Percentiles rank a stretch among this genome's conserved stretches.
phyloP scores from a whole-genome alignment of 2,797 vertebrate genomes.

The Hydrophis major region DNA sequence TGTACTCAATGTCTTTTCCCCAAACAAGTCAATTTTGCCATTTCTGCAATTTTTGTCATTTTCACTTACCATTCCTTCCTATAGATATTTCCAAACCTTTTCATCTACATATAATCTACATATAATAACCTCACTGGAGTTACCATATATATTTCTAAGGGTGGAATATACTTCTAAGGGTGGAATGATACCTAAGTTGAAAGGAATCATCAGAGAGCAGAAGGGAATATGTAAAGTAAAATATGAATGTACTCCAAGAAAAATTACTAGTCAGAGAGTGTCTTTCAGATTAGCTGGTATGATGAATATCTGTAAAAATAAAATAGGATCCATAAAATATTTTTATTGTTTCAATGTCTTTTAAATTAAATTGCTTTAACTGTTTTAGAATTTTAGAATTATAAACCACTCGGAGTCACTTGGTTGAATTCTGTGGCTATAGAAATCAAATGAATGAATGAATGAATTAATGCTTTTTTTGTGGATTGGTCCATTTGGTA shows the following conservation, averaged over 20 bases:
- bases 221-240: neutral
- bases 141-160: neutral
- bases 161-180: neutral
- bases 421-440: neutral
- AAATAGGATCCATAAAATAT: neutral
- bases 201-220: neutral
- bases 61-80: neutral
- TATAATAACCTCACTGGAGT: neutral
- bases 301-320: neutral
- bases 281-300: neutral
- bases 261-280: accelerated
- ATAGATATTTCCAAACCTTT: neutral
- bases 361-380: neutral
- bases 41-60: neutral
- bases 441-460: neutral
- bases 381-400: neutral
- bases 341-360: neutral
- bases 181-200: neutral
- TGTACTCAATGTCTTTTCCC: neutral
- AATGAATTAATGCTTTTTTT: neutral
- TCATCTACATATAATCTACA: neutral
- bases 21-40: neutral
- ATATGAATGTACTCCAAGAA: neutral
- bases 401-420: neutral
- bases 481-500: neutral